These are phyloP conservation scores for Myopa testacea DNA, from an alignment of 2,888 invertebrate genomes.

Conservation along the genomic window DNA sequence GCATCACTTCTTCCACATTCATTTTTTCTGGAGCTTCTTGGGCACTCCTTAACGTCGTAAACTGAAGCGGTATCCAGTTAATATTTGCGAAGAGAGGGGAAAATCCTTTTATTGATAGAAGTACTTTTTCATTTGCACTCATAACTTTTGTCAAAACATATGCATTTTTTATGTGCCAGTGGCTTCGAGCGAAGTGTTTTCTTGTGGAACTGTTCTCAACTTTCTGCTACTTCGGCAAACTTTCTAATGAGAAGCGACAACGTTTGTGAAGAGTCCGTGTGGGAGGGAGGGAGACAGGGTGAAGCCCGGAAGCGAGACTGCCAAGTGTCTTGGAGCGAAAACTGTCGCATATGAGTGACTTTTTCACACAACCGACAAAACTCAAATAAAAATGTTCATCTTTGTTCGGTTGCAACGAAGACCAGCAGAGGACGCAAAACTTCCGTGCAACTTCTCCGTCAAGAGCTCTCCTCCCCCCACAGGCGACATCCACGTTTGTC, in stretches of 20 bases:
- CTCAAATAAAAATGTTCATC: constrained; percentile 29
- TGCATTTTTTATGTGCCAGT: constrained; percentile 27
- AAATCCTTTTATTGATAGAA: neutral
- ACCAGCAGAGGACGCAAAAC: constrained; percentile 8
- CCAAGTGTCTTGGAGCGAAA: constrained; percentile 22
- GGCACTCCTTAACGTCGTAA: neutral
- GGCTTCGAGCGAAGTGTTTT: neutral
- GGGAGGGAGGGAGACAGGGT: neutral
- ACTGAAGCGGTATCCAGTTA: constrained; percentile 7
- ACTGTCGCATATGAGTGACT: constrained; percentile 34
- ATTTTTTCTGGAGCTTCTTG: neutral
- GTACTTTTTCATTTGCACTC: neutral
- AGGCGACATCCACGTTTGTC: neutral
- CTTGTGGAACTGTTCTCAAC: constrained; percentile 15
- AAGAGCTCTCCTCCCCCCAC: neutral
- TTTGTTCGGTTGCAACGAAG: neutral
- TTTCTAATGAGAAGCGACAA: constrained; percentile 34
- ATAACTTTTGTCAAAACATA: constrained; percentile 26
- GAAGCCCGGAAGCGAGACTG: neutral
- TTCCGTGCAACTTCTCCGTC: constrained; percentile 25
- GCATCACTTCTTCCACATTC: neutral
- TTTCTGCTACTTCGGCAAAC: constrained; percentile 5
- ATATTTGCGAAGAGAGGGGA: neutral
- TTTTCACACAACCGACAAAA: constrained; percentile 28
- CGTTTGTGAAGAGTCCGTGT: neutral